These are phyloP conservation scores for Dolichomitus sp. DNA, from an alignment of 2,888 invertebrate genomes.

Conservation along the genomic window DNA sequence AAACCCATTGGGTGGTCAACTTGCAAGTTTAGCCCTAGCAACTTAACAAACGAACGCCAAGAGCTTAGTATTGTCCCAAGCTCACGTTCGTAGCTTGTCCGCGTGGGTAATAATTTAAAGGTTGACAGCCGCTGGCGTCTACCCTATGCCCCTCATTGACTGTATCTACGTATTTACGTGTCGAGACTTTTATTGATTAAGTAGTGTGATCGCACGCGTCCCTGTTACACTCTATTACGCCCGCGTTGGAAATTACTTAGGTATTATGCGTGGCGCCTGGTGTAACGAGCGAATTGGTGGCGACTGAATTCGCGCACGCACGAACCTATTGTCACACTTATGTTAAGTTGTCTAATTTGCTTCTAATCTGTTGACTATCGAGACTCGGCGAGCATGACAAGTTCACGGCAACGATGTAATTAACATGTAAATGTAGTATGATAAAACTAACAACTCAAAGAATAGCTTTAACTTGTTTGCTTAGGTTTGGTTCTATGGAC, in stretches of 20 bases:
- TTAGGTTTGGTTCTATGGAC: too few relatives aligned
- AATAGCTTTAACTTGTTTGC: too few relatives aligned
- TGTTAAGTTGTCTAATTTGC: not conserved
- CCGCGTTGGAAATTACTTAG: not conserved
- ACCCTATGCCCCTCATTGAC: not conserved
- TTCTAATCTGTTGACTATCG: not conserved
- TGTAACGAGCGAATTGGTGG: not conserved
- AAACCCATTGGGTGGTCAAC: too few relatives aligned
- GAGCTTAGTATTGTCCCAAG: not conserved
- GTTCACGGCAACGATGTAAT: not conserved
- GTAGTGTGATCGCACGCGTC: conserved; percentile 13
- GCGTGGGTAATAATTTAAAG: not conserved
- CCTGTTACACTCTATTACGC: conserved; percentile 16
- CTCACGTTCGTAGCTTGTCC: not conserved
- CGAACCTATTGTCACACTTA: conserved; percentile 4
- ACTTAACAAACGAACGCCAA: not conserved
- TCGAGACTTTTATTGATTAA: conserved; percentile 26
- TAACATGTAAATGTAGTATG: not conserved
- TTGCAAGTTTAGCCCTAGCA: too few relatives aligned
- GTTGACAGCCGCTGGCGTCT: conserved; percentile 9
- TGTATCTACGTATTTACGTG: not conserved
- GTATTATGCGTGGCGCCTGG: not conserved
- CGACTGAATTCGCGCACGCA: conserved; percentile 6
- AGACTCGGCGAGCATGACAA: not conserved
- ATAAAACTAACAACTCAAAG: not conserved